Conservation (phyloP, 2,888 invertebrate species). For the Callyntrura guangdongensis region DNA sequence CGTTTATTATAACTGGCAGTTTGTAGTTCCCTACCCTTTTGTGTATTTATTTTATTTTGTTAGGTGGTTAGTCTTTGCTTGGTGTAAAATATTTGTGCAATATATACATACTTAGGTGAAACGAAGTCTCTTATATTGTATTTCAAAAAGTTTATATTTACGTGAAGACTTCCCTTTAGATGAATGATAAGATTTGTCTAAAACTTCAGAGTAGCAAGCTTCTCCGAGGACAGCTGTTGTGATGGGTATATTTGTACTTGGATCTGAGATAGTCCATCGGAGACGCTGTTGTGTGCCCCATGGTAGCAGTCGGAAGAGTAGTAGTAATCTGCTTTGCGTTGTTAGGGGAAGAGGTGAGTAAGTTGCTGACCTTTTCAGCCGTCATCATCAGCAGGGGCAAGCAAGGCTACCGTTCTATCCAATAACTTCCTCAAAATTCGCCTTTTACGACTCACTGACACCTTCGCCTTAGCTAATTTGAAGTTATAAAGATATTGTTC, state of each 20-base stretch:
- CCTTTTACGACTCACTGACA: not conserved
- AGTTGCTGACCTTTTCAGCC: constrained; percentile 57
- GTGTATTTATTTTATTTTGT: constrained; percentile 2
- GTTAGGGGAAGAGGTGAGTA: constrained; percentile 71
- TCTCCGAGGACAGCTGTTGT: constrained; percentile 62
- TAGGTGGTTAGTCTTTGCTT: constrained; percentile 13
- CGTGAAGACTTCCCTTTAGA: constrained; percentile 38
- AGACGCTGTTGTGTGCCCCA: constrained; percentile 72
- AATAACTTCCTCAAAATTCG: constrained; percentile 17
- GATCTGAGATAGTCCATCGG: constrained; percentile 65
- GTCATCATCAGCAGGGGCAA: constrained; percentile 45
- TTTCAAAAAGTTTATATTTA: not conserved
- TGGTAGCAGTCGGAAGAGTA: constrained; percentile 67
- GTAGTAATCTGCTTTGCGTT: constrained; percentile 63
- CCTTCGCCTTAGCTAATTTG: constrained; percentile 28
- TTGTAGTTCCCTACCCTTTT: not conserved
- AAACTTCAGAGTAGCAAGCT: constrained; percentile 40
- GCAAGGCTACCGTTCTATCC: constrained; percentile 47
- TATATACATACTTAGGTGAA: not conserved
- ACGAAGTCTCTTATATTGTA: not conserved
- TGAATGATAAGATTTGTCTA: constrained; percentile 47
- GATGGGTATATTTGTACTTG: constrained; percentile 72
- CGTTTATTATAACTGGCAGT: not conserved
- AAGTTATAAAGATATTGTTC: constrained; percentile 12
- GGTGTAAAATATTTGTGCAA: constrained; percentile 36